Evolutionary conservation across 2,113 vertebrate genomes (phyloP), one percentile per base, ranked within the genome.

Genomic region (Cheilinus undulatus): DNA sequence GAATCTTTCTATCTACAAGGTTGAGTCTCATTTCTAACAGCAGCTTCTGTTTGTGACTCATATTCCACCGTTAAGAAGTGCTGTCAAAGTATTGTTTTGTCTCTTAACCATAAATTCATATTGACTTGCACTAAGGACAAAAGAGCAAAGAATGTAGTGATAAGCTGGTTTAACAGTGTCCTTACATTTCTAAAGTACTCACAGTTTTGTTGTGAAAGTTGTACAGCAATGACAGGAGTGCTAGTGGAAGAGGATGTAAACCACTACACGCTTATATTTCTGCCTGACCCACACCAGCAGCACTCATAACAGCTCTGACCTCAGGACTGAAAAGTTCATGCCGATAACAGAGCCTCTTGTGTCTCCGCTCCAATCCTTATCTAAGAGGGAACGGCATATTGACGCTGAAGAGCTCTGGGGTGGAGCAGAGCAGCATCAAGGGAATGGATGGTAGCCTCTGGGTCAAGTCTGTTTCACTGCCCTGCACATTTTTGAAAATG

Each of bases 381-480:
- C 56, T 61, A 38, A 82, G 64, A 71, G 46, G 32, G 75, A 66
- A 51, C 20, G 36, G 79, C 66, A 85, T 74, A 70, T 32, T 76
- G 79, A 56, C 28, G 32, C 32, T 54, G 67, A 20, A 54, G 49
- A 87, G 49, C 69, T 72, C 46, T 30, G 68, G 58, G 60, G 66
- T 15, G 15, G 48, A 73, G 32, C 74, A 56, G 67, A 76, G 69
- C 49, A 65, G 54, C 66, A 58, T 77, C 69, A 28, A 42, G 60
- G 52, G 72, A 68, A 63, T 66, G 53, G 45, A 57, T 20, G 38
- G 22, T 27, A 69, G 50, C 61, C 43, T 71, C 30, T 2, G 76
- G 26, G 58, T 71, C n/a, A 38, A 45, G 9, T 56, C 20, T 58
- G 46, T 59, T 66, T 67, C 50, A 72, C 27, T 54, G 26, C 17